A percentile compares a stretch with the other conserved stretches of the same genome.
phyloP scores from a whole-genome alignment of 2,888 invertebrate species.

The Saturnia japonica region DNA sequence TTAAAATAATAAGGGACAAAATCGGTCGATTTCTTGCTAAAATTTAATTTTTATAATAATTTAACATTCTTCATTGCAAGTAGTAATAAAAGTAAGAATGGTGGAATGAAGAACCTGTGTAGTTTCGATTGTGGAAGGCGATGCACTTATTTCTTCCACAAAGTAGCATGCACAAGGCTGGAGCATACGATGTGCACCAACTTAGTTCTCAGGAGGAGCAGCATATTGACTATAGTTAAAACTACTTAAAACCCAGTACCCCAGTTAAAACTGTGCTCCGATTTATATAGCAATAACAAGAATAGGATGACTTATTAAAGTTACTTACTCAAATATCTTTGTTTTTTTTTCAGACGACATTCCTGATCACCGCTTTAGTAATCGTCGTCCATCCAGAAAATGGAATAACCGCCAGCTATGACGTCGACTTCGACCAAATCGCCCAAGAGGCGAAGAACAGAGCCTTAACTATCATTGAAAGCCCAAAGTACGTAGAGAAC shows the following conservation, averaged over 20 bases:
- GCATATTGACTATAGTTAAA: background rate
- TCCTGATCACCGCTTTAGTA: conserved; percentile 75
- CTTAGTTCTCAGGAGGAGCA: background rate
- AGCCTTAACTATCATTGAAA: conserved; percentile 58
- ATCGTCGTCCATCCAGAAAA: conserved; percentile 68
- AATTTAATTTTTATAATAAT: too few species aligned
- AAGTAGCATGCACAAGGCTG: background rate
- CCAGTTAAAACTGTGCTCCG: background rate
- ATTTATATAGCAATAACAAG: background rate
- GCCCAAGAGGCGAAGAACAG: conserved; percentile 66
- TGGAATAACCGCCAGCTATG: conserved; percentile 62
- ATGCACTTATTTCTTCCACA: too few species aligned
- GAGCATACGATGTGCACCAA: background rate
- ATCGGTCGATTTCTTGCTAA: too few species aligned
- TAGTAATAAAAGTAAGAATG: too few species aligned
- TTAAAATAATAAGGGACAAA: too few species aligned
- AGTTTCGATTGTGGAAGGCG: too few species aligned
- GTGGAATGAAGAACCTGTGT: too few species aligned
- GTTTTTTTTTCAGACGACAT: conserved; percentile 61
- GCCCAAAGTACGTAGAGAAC: conserved; percentile 58
- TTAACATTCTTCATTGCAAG: too few species aligned
- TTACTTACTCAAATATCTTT: background rate
- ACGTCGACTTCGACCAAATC: conserved; percentile 58
- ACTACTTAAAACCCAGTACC: too few species aligned
- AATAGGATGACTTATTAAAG: background rate